These are phyloP conservation scores for Erebia epiphron DNA, from an alignment of 2,888 invertebrate genomes.

Conservation along the genomic window DNA sequence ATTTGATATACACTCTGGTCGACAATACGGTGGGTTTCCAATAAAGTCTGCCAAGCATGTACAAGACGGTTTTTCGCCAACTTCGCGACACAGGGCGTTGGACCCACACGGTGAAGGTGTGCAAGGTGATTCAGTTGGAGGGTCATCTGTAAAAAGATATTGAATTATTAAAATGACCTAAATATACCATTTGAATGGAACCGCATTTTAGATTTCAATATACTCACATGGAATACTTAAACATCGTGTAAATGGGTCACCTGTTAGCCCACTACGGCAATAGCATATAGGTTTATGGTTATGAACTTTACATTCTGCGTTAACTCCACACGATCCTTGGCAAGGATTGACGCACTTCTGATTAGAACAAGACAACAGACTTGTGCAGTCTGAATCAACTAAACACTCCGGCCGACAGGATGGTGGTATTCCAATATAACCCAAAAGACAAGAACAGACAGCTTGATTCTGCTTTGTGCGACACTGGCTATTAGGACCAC, in stretches of 20 bases:
- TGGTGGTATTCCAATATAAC: slow-evolving; percentile 88
- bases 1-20: slow-evolving; percentile 92
- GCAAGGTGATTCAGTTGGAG: slow-evolving; percentile 78
- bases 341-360: slow-evolving; percentile 92
- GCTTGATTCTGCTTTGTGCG: slow-evolving; percentile 80
- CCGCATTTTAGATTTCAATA: not conserved
- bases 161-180: not conserved
- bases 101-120: slow-evolving; percentile 91
- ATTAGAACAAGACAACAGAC: slow-evolving; percentile 89
- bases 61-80: slow-evolving; percentile 84
- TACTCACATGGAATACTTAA: slow-evolving; percentile 60
- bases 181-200: not conserved
- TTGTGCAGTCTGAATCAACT: slow-evolving; percentile 90
- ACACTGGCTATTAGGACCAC: slow-evolving; percentile 91
- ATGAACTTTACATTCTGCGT: slow-evolving; percentile 89
- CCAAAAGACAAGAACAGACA: slow-evolving; percentile 89
- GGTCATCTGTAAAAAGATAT: slow-evolving; percentile 51
- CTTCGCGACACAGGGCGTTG: slow-evolving; percentile 86
- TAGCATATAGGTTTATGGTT: slow-evolving; percentile 94
- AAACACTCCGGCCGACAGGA: slow-evolving; percentile 93
- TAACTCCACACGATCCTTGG: slow-evolving; percentile 89
- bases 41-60: slow-evolving; percentile 88
- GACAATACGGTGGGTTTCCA: slow-evolving; percentile 89
- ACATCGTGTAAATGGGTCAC: slow-evolving; percentile 91
- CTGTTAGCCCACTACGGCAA: slow-evolving; percentile 88